Evolutionary conservation across 1,140 invertebrate genomes (phyloP), one percentile per base, ranked within the genome.

Genomic region (Belonocnema kinseyi): DNA sequence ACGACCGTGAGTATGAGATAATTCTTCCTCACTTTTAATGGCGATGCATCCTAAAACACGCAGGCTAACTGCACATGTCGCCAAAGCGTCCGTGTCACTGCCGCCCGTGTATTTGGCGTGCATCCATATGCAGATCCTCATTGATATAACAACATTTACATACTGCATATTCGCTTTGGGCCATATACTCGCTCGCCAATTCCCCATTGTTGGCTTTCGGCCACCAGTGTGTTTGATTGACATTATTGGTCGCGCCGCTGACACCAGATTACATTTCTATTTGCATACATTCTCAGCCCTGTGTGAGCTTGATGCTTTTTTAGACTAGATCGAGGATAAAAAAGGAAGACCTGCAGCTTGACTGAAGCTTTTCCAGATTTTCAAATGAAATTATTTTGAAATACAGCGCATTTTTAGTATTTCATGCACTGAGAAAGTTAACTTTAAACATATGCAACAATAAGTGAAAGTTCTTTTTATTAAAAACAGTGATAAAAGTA

Each of bases 261-360:
- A 91, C 90, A 91, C 90, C 90, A 91, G 90, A 91, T 91, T 91
- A 91, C 90, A 91, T 91, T 91, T 91, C 89, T 91, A 92, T 92
- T 92, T 92, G 90, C 90, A 92, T 92, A 91, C 86, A 89, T 90
- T 89, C 89, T 86, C 90, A 85, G 79, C 87, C 80, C 66, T 72
- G 74, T 84, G 82, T 74, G 61, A 80, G 77, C 75, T 76, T 61
- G 58, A 61, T 61, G 58, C 5, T 61, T 61, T 61, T 61, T 61
- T 61, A 61, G 19, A 19, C 14, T 61, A 61, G 21, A 61, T 61
- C 21, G 21, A 14, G 26, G 21, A 61, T 61, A 12, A 26, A 13
- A 61, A 33, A 26, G 21, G 21, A 33, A 61, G 21, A 61, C 58
- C 21, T 21, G 21, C 58, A 61, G 58, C 21, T 61, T 61, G 19